Conservation (phyloP, 2,113 vertebrate species). For the Peromyscus leucopus region DNA sequence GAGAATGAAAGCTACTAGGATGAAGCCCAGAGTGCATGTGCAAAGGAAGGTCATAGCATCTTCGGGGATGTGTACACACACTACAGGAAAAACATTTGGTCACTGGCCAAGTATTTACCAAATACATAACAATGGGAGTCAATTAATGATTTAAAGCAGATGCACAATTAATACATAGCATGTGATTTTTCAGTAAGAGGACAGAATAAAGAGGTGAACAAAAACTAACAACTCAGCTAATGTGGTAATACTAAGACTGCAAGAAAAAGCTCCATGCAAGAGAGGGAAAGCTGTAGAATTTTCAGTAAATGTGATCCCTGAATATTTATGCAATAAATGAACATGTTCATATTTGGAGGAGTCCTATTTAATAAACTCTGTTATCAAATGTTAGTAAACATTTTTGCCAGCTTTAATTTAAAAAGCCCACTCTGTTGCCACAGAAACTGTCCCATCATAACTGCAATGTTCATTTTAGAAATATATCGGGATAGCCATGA, state of each 20-base stretch:
- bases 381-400: neutral
- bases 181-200: neutral
- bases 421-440: neutral
- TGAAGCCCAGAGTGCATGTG: neutral
- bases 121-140: neutral
- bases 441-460: neutral
- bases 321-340: neutral
- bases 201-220: neutral
- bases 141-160: slow-evolving; percentile 5
- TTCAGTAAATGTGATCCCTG: neutral
- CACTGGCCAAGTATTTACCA: neutral
- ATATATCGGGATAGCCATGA: neutral
- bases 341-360: neutral
- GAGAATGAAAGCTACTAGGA: neutral
- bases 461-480: neutral
- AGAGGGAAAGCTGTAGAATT: neutral
- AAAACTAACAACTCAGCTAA: neutral
- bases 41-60: neutral
- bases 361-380: neutral
- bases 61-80: neutral
- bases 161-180: neutral
- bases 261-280: neutral
- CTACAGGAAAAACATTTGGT: neutral
- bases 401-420: neutral
- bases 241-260: neutral